Conservation (phyloP, 2,797 vertebrate species). For the Ambastaia sidthimunki region DNA sequence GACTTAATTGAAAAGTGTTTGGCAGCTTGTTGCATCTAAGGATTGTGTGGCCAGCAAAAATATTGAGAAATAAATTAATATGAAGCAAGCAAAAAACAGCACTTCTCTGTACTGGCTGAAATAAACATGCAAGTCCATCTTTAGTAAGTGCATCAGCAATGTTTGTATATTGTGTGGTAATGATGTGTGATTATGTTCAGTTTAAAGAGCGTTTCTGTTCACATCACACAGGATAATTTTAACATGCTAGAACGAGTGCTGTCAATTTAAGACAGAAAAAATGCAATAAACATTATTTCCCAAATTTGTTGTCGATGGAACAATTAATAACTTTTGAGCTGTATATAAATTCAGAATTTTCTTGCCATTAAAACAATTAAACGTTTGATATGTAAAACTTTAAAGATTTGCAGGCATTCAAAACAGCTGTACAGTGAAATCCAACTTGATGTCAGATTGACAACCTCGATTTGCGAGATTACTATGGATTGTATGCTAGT, state of each 20-base stretch:
- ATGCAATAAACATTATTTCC: not conserved
- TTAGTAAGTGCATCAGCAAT: not conserved
- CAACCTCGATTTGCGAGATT: no score
- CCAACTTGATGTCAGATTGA: no score
- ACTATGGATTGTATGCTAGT: no score
- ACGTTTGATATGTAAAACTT: no score
- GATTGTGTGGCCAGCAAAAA: conserved; percentile 54
- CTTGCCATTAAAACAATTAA: no score
- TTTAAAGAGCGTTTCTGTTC: conserved; percentile 1
- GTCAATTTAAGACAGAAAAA: not conserved
- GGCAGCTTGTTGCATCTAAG: conserved; percentile 60
- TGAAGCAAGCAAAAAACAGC: conserved; percentile 3
- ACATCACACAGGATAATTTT: not conserved
- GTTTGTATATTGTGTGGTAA: not conserved
- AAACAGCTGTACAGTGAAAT: no score
- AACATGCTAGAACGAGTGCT: not conserved
- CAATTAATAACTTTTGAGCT: not conserved
- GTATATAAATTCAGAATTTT: no score
- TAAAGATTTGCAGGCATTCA: no score
- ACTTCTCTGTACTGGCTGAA: not conserved
- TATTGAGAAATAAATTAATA: conserved; percentile 28
- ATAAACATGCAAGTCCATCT: not conserved
- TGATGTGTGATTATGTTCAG: not conserved
- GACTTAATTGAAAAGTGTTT: conserved; percentile 67
- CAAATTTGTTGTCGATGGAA: not conserved